A percentile compares a stretch with the other conserved stretches of the same genome.
Evolutionary conservation across 2,797 vertebrate species (phyloP).

Genomic region (Pantherophis vulpinus): DNA sequence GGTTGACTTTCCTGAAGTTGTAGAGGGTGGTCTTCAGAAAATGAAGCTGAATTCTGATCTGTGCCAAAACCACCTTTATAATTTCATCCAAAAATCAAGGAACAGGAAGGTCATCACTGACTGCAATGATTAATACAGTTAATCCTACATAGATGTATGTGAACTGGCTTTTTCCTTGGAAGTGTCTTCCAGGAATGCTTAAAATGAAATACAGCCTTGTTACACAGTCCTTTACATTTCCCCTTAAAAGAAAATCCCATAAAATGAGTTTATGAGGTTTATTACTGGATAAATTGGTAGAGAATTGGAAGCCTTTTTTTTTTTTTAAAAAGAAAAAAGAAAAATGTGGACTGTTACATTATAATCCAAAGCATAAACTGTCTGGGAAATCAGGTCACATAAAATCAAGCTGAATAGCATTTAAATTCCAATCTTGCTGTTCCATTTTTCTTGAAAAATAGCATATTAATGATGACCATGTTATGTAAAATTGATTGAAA

Average conservation of each 20-base stretch:
- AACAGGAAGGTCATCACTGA: neutral
- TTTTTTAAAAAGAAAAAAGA: neutral
- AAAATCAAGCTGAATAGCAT: neutral
- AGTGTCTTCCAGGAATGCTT: neutral
- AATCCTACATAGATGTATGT: neutral
- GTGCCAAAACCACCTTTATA: neutral
- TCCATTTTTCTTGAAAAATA: neutral
- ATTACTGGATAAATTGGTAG: neutral
- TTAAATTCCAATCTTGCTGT: neutral
- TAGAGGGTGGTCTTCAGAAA: neutral
- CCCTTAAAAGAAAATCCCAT: neutral
- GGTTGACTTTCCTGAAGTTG: neutral
- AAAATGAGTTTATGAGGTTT: neutral
- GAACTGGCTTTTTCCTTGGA: neutral
- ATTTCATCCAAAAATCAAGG: neutral
- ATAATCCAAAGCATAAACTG: neutral
- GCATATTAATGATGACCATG: constrained; percentile 33
- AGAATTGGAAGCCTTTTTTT: neutral
- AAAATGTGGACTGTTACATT: neutral
- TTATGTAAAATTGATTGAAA: constrained; percentile 45
- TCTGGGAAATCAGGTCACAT: neutral
- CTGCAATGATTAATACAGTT: neutral
- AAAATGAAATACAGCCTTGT: neutral
- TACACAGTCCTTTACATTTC: neutral
- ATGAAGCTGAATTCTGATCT: neutral